Percentiles rank a stretch among this genome's conserved stretches.
These are phyloP conservation scores for Zaprionus nigranus DNA, from an alignment of 1,140 invertebrate species.

Conservation along the genomic window DNA sequence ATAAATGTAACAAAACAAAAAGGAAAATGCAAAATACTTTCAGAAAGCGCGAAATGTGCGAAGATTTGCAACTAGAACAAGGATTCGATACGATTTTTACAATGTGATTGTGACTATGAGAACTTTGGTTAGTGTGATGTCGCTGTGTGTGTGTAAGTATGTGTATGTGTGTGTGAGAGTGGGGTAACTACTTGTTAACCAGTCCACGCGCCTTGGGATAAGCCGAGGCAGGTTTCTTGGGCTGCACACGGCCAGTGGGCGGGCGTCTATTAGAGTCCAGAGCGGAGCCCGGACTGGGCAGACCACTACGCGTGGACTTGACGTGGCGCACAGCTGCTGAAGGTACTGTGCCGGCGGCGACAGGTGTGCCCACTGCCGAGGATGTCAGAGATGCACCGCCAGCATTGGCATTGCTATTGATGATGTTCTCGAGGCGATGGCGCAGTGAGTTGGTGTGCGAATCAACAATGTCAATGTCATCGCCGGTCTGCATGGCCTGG, in stretches of 20 bases:
- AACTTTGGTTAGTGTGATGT: conserved; percentile 71
- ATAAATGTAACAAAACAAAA: conserved; percentile 21
- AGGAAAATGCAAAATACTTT: conserved; percentile 57
- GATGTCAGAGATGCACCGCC: conserved; percentile 10
- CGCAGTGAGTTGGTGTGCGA: conserved; percentile 76
- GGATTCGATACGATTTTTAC: conserved; percentile 46
- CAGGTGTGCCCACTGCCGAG: conserved; percentile 16
- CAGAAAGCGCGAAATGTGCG: conserved; percentile 62
- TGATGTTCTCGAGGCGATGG: conserved; percentile 80
- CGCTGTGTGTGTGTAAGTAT: conserved; percentile 3
- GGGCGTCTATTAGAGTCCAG: conserved; percentile 76
- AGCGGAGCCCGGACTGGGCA: conserved; percentile 64
- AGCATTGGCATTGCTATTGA: conserved; percentile 72
- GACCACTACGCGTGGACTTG: conserved; percentile 68
- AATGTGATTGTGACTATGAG: conserved; percentile 65
- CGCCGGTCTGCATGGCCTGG: conserved; percentile 89
- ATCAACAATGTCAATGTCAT: conserved; percentile 87
- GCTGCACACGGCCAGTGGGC: conserved; percentile 65
- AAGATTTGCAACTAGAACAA: conserved; percentile 58
- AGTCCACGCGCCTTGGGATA: conserved; percentile 84
- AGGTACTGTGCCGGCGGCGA: conserved; percentile 1
- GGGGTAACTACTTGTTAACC: conserved; percentile 77
- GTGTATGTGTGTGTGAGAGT: conserved; percentile 17
- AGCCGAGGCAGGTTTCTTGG: conserved; percentile 81
- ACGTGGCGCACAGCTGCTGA: conserved; percentile 48